phyloP scores from a whole-genome alignment of 1,140 invertebrate genomes.

The Atta texana region DNA sequence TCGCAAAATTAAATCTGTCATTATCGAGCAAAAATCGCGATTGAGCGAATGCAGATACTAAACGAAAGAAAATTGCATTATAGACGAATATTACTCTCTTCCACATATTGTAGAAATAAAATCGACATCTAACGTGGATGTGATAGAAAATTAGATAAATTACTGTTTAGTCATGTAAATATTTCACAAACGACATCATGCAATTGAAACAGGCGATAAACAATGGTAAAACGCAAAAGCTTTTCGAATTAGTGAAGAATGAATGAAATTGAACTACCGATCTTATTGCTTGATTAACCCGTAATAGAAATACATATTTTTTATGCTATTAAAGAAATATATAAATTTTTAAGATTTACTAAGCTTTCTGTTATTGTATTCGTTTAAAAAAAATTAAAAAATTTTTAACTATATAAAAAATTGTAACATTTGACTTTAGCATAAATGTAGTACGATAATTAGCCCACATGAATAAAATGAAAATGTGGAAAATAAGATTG shows the following conservation, averaged over 20 bases:
- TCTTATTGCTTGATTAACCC: background rate
- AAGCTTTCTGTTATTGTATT: too few relatives aligned
- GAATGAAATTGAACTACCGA: background rate
- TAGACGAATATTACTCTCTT: constrained; percentile 1
- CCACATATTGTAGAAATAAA: background rate
- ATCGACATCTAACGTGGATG: background rate
- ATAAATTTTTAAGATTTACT: too few relatives aligned
- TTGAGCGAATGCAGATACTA: constrained; percentile 2
- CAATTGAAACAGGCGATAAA: background rate
- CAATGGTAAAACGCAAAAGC: background rate
- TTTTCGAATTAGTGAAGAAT: background rate
- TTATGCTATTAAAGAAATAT: too few relatives aligned
- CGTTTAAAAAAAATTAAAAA: too few relatives aligned
- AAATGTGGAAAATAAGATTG: too few relatives aligned
- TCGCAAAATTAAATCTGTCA: background rate
- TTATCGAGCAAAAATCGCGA: constrained; percentile 30
- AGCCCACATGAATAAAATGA: too few relatives aligned
- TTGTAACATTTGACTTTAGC: too few relatives aligned
- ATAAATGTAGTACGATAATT: too few relatives aligned
- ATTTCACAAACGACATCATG: background rate
- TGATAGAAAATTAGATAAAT: constrained; percentile 12
- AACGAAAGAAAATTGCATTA: constrained; percentile 42
- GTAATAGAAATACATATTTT: background rate
- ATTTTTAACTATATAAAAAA: too few relatives aligned
- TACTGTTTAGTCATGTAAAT: background rate